Percentiles rank a stretch among this genome's conserved stretches.
These are phyloP conservation scores for Mionectes olivaceus DNA, from an alignment of 2,797 vertebrate species.

Conservation along the genomic window DNA sequence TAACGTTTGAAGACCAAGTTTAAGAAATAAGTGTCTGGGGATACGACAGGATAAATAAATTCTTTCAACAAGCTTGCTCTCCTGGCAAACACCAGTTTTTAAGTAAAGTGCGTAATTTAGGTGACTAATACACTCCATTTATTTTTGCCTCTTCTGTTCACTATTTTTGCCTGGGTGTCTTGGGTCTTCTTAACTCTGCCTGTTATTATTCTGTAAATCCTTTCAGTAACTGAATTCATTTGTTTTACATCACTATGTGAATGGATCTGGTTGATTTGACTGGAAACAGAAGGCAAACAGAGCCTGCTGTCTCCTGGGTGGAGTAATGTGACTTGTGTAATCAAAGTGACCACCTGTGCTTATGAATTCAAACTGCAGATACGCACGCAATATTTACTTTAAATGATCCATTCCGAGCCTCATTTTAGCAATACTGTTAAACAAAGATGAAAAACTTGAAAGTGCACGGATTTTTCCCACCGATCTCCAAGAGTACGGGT, in stretches of 20 bases:
- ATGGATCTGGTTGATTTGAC: not conserved
- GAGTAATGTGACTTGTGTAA: not conserved
- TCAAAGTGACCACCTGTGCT: not conserved
- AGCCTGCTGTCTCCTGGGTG: not conserved
- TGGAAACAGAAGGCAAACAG: constrained; percentile 1
- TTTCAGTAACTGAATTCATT: not conserved
- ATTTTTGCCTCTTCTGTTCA: not conserved
- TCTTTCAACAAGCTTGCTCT: not conserved
- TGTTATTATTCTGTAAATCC: not conserved
- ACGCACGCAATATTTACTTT: not conserved
- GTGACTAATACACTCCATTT: not conserved
- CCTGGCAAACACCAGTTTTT: not conserved
- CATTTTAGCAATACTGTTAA: not conserved
- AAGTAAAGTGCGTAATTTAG: not conserved
- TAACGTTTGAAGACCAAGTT: not conserved
- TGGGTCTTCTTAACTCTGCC: not conserved
- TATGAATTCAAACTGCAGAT: not conserved
- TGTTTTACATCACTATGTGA: not conserved
- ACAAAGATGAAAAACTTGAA: not conserved
- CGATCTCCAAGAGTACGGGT: not conserved
- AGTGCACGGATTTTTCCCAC: not conserved
- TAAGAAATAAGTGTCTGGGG: not conserved
- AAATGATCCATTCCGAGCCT: not conserved
- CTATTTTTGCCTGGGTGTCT: not conserved
- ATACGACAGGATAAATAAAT: not conserved